Conservation (phyloP, 1,140 invertebrate species). For the Thereuonema tuberculata region DNA sequence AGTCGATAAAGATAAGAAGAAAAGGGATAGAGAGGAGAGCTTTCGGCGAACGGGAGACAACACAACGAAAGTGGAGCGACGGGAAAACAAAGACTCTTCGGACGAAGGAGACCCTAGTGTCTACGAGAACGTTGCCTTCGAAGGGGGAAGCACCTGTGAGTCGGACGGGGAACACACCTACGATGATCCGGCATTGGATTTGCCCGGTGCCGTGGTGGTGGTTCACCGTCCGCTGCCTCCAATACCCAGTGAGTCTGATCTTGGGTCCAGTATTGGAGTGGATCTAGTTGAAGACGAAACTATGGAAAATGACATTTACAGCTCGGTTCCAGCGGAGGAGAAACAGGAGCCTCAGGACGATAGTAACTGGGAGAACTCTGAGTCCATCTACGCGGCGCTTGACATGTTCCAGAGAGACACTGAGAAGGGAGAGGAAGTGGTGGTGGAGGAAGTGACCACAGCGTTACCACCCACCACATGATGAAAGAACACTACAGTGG, state of each 20-base stretch:
- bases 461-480: too few relatives aligned
- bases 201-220: not conserved
- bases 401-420: not conserved
- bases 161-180: not conserved
- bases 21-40: slow-evolving; percentile 13
- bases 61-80: too few relatives aligned
- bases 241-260: slow-evolving; percentile 2
- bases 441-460: too few relatives aligned
- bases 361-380: not conserved
- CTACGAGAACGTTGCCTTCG: not conserved
- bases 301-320: slow-evolving; percentile 3
- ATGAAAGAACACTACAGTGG: too few relatives aligned
- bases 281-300: not conserved
- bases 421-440: not conserved
- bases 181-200: not conserved
- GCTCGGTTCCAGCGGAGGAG: not conserved
- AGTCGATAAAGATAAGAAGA: slow-evolving; percentile 16
- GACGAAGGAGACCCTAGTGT: not conserved
- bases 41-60: too few relatives aligned
- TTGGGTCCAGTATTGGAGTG: too few relatives aligned
- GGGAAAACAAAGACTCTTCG: not conserved
- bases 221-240: not conserved
- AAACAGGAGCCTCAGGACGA: not conserved
- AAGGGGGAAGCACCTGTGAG: not conserved
- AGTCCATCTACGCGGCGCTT: slow-evolving; percentile 4